Percentiles rank a stretch among this genome's conserved stretches.
phyloP scores from a whole-genome alignment of 2,888 invertebrate genomes.

The Platycheirus albimanus region DNA sequence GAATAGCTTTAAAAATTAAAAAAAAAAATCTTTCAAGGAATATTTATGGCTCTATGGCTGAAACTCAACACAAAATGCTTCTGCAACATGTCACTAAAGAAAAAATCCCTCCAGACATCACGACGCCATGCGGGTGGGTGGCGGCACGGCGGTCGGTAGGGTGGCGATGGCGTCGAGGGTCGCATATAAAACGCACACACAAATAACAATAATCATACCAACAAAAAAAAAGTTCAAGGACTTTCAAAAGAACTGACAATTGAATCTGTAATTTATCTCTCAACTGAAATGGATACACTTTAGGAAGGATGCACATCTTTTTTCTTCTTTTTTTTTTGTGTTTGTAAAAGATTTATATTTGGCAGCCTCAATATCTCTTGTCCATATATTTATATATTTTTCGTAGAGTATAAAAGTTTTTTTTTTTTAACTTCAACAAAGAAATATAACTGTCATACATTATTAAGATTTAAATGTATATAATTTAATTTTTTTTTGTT shows the following conservation, averaged over 20 bases:
- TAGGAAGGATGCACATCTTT: constrained; percentile 36
- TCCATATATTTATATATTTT: constrained; percentile 29
- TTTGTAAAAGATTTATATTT: constrained; percentile 18
- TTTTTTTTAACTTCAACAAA: constrained; percentile 45
- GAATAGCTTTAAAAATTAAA: constrained; percentile 9
- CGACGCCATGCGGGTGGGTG: constrained; percentile 55
- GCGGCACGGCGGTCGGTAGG: constrained; percentile 10
- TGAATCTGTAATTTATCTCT: constrained; percentile 68
- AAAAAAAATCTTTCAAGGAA: constrained; percentile 27
- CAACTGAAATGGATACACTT: constrained; percentile 39
- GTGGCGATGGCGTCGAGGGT: background rate
- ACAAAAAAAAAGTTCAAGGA: constrained; percentile 72
- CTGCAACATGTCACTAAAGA: constrained; percentile 54
- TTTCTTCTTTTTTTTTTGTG: background rate
- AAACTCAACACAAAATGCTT: constrained; percentile 17
- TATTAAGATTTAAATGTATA: constrained; percentile 4
- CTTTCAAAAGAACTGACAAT: constrained; percentile 60
- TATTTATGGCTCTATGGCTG: constrained; percentile 38
- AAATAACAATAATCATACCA: background rate
- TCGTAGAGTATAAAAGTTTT: constrained; percentile 3
- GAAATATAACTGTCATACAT: constrained; percentile 69
- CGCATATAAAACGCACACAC: constrained; percentile 26
- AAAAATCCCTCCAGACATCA: constrained; percentile 55
- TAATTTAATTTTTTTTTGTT: constrained; percentile 20
- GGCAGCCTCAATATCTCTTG: constrained; percentile 63